These are phyloP conservation scores for Actinemys pallida DNA, from an alignment of 2,113 vertebrate genomes.

Conservation along the genomic window DNA sequence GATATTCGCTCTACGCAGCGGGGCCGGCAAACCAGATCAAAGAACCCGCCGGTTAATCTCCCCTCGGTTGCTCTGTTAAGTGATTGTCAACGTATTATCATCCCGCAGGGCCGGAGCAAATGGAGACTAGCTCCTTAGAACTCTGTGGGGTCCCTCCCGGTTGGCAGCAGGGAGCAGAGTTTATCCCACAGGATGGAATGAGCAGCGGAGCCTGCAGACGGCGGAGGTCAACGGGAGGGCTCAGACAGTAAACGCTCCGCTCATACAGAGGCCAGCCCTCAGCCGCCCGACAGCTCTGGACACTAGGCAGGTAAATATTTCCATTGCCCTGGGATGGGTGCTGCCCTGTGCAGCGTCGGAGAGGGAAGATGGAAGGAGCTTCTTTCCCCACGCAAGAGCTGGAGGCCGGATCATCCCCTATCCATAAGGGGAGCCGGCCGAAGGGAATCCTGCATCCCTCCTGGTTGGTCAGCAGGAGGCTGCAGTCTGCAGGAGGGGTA, in stretches of 20 bases:
- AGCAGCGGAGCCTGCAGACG: neutral
- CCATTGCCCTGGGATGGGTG: neutral
- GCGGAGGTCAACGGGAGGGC: neutral
- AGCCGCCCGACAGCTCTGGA: neutral
- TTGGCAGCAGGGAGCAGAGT: neutral
- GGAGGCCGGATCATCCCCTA: neutral
- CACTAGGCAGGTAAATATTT: neutral
- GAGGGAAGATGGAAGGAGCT: neutral
- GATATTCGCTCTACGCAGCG: neutral
- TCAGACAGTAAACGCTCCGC: neutral
- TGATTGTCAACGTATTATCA: neutral
- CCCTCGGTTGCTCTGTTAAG: neutral
- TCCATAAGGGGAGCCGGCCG: neutral
- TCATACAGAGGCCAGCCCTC: neutral
- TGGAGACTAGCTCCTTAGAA: neutral
- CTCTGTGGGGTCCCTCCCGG: neutral
- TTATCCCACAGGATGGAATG: neutral
- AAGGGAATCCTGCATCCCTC: neutral
- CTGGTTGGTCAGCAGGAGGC: neutral
- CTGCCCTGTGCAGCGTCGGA: neutral
- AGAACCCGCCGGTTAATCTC: neutral
- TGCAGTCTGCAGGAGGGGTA: neutral
- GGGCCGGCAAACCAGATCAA: neutral
- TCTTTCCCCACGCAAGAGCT: neutral
- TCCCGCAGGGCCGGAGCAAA: neutral